These are phyloP conservation scores for Mesembrinibis cayennensis DNA, from an alignment of 2,113 vertebrate genomes.

Conservation along the genomic window DNA sequence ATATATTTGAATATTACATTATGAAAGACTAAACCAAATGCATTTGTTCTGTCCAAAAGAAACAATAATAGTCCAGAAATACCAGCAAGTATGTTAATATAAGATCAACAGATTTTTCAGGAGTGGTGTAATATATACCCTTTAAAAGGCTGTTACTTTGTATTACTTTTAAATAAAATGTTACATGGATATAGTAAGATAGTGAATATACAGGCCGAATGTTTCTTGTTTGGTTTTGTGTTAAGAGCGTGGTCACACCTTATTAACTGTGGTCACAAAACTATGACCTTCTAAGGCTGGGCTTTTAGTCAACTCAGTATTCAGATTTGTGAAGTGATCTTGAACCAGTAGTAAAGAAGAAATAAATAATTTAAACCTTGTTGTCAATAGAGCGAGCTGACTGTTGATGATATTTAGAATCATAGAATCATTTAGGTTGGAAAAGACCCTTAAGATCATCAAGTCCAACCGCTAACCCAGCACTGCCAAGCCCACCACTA, in stretches of 20 bases:
- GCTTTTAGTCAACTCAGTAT: background rate
- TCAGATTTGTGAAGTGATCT: background rate
- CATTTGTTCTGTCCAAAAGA: background rate
- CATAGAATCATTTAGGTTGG: background rate
- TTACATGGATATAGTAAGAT: background rate
- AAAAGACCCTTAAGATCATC: background rate
- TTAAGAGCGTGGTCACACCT: background rate
- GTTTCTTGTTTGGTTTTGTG: background rate
- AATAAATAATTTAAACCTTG: background rate
- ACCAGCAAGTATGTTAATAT: background rate
- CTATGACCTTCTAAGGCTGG: background rate
- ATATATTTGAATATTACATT: background rate
- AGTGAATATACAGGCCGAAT: background rate
- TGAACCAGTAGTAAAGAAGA: background rate
- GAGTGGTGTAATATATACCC: background rate
- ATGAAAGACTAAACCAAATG: background rate
- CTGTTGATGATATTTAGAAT: background rate
- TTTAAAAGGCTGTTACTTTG: background rate
- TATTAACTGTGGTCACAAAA: background rate
- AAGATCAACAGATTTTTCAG: background rate
- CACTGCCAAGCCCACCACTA: background rate
- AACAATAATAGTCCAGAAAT: background rate
- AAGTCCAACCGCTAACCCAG: rapidly evolving
- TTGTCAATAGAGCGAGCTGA: background rate
- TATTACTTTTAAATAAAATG: background rate